Conservation (phyloP, 2,888 invertebrate genomes). For the Sinohyriopsis cumingii region DNA sequence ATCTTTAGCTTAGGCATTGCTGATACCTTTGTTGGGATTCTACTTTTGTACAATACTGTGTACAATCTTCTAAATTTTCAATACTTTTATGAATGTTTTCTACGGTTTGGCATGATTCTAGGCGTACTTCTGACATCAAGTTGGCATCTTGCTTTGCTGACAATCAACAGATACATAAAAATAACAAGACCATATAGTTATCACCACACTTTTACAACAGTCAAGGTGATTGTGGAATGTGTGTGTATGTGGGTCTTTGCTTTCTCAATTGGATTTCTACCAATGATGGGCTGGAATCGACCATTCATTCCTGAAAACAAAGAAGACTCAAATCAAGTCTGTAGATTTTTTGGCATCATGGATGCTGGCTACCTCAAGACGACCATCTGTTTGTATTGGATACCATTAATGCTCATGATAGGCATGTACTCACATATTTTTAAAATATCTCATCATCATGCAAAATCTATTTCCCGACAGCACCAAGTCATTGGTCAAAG, state of each 20-base stretch:
- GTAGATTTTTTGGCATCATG: conserved; percentile 44
- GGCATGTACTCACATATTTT: conserved; percentile 40
- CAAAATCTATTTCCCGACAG: conserved; percentile 34
- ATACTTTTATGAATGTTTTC: conserved; percentile 40
- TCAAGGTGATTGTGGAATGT: conserved; percentile 24
- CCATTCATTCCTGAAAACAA: conserved; percentile 13
- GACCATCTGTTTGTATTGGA: conserved; percentile 37
- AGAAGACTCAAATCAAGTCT: conserved; percentile 23
- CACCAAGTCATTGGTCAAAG: conserved; percentile 5
- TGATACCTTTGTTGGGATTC: conserved; percentile 46
- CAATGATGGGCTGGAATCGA: conserved; percentile 43
- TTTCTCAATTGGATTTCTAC: conserved; percentile 36
- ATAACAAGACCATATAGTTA: conserved; percentile 42
- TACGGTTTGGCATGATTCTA: conserved; percentile 41
- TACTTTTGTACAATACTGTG: conserved; percentile 43
- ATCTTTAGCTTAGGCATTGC: conserved; percentile 45
- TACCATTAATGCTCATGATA: conserved; percentile 39
- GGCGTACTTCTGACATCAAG: conserved; percentile 38
- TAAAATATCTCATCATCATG: conserved; percentile 38
- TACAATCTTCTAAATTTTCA: conserved; percentile 56
- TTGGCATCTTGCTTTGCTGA: conserved; percentile 37
- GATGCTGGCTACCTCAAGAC: conserved; percentile 27
- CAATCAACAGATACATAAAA: conserved; percentile 48
- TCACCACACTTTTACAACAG: conserved; percentile 32
- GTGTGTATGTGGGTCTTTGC: conserved; percentile 38